Evolutionary conservation across 2,797 vertebrate species (phyloP).

Genomic region (Sebastes nivosus): DNA sequence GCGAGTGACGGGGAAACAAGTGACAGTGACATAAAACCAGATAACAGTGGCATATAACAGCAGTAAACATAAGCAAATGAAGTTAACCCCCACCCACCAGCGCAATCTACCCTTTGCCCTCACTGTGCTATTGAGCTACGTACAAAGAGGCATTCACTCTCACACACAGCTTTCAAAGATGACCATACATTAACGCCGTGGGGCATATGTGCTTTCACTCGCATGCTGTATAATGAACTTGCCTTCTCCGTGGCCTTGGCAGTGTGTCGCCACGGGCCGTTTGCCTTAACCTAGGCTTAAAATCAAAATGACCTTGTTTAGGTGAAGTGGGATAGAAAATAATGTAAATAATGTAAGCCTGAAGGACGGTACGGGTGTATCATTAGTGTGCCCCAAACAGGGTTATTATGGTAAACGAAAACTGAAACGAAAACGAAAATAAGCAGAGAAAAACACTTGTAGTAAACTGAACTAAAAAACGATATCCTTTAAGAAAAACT

Average conservation of each 20-base stretch:
- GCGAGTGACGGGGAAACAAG: background rate
- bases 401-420: too few relatives aligned
- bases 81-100: conserved; percentile 43
- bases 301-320: conserved; percentile 28
- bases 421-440: too few relatives aligned
- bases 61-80: conserved; percentile 46
- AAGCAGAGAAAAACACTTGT: too few relatives aligned
- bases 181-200: conserved; percentile 44
- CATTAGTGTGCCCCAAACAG: background rate
- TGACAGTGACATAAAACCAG: conserved; percentile 2
- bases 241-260: conserved; percentile 15
- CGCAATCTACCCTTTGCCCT: conserved; percentile 39
- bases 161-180: conserved; percentile 49
- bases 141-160: conserved; percentile 61
- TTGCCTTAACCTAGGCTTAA: conserved; percentile 18
- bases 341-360: background rate
- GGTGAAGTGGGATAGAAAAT: conserved; percentile 13
- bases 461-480: too few relatives aligned
- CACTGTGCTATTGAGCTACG: conserved; percentile 34
- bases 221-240: conserved; percentile 36
- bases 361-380: background rate
- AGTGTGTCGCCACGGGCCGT: conserved; percentile 16
- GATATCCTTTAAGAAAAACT: too few relatives aligned
- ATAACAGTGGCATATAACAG: conserved; percentile 23
- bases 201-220: conserved; percentile 37